Base-by-base conservation (phyloP, 2,888 invertebrate genomes). In the Andrena haemorrhoa region DNA sequence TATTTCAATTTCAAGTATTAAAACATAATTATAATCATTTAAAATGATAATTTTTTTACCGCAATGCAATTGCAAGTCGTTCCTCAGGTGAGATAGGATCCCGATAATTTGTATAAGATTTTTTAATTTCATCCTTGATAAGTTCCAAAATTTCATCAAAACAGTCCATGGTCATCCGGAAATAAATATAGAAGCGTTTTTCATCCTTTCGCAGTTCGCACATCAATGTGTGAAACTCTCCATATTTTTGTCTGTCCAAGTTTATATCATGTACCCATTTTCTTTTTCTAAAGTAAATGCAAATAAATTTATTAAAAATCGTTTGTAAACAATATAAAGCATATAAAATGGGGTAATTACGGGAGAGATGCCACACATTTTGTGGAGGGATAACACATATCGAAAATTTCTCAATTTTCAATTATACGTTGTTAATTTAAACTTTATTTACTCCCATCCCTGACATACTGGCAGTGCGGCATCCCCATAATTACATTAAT, bases 131-230 rank as follows among this genome's bases (percentile, higher is more conserved):
- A 49, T 49, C n/a, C n/a, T 49, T 49, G 12, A n/a, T 51, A n/a
- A 51, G n/a, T 51, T 51, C 49, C 49, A 51, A 51, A 51, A 51
- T 51, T 51, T 51, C 49, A 51, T 51, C 49, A n/a, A 51, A 51
- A 51, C 49, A 51, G n/a, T 51, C n/a, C 5, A 51, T 51, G 2
- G 49, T 51, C 49, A 51, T n/a, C n/a, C 49, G 16, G n/a, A 51
- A 51, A n/a, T n/a, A 51, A 51, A 51, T 51, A 5, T 51, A 51
- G n/a, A 51, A 51, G 49, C 49, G 49, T 51, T n/a, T 16, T n/a
- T 51, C 49, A 51, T 51, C 49, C 6, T 51, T 51, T n/a, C 49
- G 49, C 16, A 51, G n/a, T 51, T 51, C 49, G 16, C n/a, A n/a
- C 49, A 51, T 51, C n/a, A 51, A 51, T 4, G 49, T 51, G 2